phyloP scores from a whole-genome alignment of 2,113 vertebrate species.

The Glaucidium brasilianum region DNA sequence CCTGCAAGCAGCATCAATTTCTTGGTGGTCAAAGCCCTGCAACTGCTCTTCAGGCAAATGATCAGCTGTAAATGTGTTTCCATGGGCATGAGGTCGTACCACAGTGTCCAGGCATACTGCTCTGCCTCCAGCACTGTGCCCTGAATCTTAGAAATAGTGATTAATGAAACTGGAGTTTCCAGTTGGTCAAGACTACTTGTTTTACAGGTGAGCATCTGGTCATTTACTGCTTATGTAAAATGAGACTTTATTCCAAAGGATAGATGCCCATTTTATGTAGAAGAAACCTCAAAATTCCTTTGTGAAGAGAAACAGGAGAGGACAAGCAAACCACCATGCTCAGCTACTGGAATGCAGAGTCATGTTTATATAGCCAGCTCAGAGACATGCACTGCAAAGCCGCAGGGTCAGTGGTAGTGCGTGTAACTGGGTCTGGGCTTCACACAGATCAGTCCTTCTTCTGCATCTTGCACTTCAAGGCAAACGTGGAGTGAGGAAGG shows the following conservation, averaged over 20 bases:
- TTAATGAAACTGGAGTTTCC: background rate
- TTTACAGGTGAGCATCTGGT: background rate
- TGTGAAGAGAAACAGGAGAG: background rate
- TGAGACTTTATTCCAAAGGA: background rate
- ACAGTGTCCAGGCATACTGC: accelerated
- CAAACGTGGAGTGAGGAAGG: background rate
- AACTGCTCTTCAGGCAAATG: background rate
- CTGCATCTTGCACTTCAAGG: background rate
- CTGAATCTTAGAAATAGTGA: background rate
- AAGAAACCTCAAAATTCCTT: background rate
- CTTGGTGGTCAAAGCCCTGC: background rate
- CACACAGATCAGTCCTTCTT: background rate
- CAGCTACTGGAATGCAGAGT: background rate
- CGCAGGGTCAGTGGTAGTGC: background rate
- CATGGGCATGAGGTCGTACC: background rate
- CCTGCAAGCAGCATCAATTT: background rate
- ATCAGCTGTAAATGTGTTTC: background rate
- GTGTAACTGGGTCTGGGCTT: background rate
- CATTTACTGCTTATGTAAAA: background rate
- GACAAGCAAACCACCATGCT: background rate
- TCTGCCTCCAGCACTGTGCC: background rate
- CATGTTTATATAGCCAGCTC: background rate
- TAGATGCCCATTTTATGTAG: background rate
- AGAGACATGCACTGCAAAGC: background rate
- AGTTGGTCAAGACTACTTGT: background rate